Evolutionary conservation across 2,888 invertebrate genomes (phyloP).

Genomic region (Synanthedon formicaeformis): DNA sequence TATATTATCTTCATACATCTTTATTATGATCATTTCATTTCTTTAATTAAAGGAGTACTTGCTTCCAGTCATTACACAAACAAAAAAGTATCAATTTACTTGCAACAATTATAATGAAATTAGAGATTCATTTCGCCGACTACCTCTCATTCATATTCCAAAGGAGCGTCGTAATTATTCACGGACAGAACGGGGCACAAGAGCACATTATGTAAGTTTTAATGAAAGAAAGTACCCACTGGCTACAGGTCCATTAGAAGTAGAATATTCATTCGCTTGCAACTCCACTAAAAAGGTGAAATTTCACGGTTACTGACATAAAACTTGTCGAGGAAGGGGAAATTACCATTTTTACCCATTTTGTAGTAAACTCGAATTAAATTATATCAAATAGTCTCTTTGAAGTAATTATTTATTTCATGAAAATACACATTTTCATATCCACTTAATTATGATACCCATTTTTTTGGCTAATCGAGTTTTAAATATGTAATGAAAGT

Average conservation of each 20-base stretch:
- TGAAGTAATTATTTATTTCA: too few species aligned
- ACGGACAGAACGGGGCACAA: constrained; percentile 15
- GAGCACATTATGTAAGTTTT: constrained; percentile 40
- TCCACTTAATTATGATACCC: too few species aligned
- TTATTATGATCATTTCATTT: too few species aligned
- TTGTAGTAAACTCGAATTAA: too few species aligned
- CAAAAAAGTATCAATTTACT: not conserved
- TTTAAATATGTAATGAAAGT: too few species aligned
- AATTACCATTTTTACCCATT: too few species aligned
- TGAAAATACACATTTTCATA: too few species aligned
- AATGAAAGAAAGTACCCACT: constrained; percentile 38
- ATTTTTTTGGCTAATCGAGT: too few species aligned
- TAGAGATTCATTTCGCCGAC: constrained; percentile 7
- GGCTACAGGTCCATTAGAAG: constrained; percentile 27
- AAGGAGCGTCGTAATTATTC: constrained; percentile 37
- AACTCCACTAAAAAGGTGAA: constrained; percentile 33
- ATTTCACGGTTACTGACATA: constrained; percentile 9
- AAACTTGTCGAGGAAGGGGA: too few species aligned
- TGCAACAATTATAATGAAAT: not conserved
- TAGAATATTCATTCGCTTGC: constrained; percentile 39
- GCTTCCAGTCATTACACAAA: constrained; percentile 3
- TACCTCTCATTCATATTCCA: constrained; percentile 24
- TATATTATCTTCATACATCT: too few species aligned
- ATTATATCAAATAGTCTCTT: too few species aligned
- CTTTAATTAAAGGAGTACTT: constrained; percentile 2